Conservation (phyloP, 2,888 invertebrate species). For the Lasioglossum calceatum region DNA sequence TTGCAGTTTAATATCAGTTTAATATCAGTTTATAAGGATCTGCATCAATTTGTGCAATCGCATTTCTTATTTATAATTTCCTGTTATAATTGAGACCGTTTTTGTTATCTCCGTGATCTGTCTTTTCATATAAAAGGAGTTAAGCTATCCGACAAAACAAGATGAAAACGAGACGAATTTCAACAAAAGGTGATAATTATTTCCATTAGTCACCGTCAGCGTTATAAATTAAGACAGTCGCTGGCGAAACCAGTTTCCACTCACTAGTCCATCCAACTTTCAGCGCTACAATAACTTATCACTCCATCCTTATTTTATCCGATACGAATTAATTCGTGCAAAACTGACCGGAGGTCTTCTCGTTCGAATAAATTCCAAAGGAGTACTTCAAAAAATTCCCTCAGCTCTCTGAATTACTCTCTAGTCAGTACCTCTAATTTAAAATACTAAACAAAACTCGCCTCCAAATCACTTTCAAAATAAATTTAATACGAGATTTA, state of each 20-base stretch:
- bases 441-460: not conserved
- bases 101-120: not conserved
- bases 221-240: not conserved
- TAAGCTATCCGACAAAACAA: not conserved
- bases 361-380: not conserved
- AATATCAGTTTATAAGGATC: no score
- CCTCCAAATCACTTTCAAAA: no score
- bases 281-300: not conserved
- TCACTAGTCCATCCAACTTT: not conserved
- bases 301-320: not conserved
- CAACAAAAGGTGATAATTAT: conserved; percentile 1
- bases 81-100: not conserved
- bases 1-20: not conserved
- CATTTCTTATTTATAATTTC: not conserved
- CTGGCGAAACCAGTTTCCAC: not conserved
- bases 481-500: not conserved
- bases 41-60: not conserved
- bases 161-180: not conserved
- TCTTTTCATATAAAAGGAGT: not conserved
- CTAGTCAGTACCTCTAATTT: not conserved
- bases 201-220: not conserved
- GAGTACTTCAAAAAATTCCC: not conserved
- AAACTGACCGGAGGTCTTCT: not conserved
- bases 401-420: not conserved
- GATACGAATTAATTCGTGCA: not conserved